Evolutionary conservation across 2,113 vertebrate species (phyloP), one percentile per base, ranked within the genome.

Genomic region (Bagarius yarrelli): DNA sequence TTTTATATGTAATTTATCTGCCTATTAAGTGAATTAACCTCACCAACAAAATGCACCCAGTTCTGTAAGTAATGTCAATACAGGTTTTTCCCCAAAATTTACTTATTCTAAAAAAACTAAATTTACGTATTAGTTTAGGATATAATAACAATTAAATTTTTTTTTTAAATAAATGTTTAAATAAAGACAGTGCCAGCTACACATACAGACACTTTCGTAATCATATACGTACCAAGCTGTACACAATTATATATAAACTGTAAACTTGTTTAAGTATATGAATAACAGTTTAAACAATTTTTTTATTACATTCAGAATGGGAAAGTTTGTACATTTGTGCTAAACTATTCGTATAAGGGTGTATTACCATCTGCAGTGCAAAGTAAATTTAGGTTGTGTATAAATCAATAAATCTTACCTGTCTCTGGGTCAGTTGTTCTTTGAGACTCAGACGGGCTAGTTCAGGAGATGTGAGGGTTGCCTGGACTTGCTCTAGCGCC

Each of bases 341-440:
- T 69, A 11, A 44, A n/a, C 36, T n/a, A 67, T 67, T 47, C 5
- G 8, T 67, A 23, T 40, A 13, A 21, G 19, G 4, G 11, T 66
- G 32, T 18, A 18, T 27, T 2, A 50, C 18, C 15, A 70, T 18
- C 67, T 70, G 14, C 12, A 72, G 52, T 44, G 61, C n/a, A n/a
- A 71, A 30, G 16, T 23, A 21, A 18, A 25, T 59, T 40, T 18
- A 30, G 6, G 9, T 8, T 30, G 19, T 25, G 44, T 6, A 25
- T 50, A 23, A 50, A 1, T 18, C 11, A 19, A 59, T 2, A 67
- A 67, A 44, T 19, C 11, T 52, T 90, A 98, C 97, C 94, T 98
- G 98, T 93, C 98, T 93, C 84, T 97, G 96, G 79, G 93, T 95
- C 73, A 99, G 95, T 0, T 99, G 98, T 75, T 99, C 97, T 86